Evolutionary conservation across 2,888 invertebrate species (phyloP), one percentile per base, ranked within the genome.

Genomic region (Eupsilia transversa): DNA sequence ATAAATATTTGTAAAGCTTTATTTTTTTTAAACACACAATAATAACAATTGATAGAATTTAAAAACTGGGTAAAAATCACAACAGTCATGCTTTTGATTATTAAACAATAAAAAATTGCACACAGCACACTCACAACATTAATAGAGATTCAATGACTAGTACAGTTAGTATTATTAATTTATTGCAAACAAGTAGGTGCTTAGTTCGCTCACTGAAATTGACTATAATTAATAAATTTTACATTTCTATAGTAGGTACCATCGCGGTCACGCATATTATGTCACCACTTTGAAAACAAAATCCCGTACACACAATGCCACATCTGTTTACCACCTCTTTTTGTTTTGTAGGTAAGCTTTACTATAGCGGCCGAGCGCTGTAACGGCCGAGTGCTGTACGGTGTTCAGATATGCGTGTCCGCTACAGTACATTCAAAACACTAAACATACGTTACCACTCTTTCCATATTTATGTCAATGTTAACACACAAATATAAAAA

Each of bases 11-110:
- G 30, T 41, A n/a, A 33, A 30, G 2, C 17, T 61, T 72, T 66
- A 73, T 57, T 77, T 1, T 33, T 49, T 30, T 77, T 65, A 12
- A 77, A 46, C 57, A 57, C 30, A 35, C 57, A 61, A 77, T 46
- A 65, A 56, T 61, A 65, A 73, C 57, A 60, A 68, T 41, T 14
- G 1, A 41, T 71, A 33, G 14, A 49, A 65, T 23, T 41, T 41
- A 1, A 49, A 27, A 67, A 57, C 23, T 33, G 3, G 1, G 23
- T 56, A 30, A 46, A 52, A 54, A 41, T 57, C 38, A 56, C 46
- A 74, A 57, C 12, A 41, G 5, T 3, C 14, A 38, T n/a, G 7
- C 1, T 14, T 43, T 64, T 43, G 9, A 61, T 56, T 69, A 38
- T 33, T 33, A 30, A 27, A 68, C 20, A 30, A 49, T 43, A 33